Evolutionary conservation across 2,113 vertebrate genomes (phyloP).

Genomic region (Pipra filicauda): DNA sequence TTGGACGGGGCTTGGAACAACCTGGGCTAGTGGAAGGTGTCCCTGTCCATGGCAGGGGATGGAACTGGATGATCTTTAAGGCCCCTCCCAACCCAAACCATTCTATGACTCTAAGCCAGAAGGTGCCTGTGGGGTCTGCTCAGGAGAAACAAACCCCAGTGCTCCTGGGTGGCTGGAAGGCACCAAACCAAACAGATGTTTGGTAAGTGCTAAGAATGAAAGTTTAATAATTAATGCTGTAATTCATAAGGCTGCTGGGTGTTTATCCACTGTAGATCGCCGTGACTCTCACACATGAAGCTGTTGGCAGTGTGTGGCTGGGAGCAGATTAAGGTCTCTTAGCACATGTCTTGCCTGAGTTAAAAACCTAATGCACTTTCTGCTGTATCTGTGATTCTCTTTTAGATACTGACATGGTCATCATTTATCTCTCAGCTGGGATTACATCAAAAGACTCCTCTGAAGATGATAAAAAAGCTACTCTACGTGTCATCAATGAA

Average conservation of each 20-base stretch:
- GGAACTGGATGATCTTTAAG: fast-evolving
- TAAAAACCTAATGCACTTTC: not conserved
- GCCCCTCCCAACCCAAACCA: not conserved
- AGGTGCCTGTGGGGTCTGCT: not conserved
- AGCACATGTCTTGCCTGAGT: fast-evolving
- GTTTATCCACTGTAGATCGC: not conserved
- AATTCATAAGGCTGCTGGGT: not conserved
- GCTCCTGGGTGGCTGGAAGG: not conserved
- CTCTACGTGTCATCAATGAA: slow-evolving; percentile 90
- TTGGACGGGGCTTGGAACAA: fast-evolving
- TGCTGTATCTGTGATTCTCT: not conserved
- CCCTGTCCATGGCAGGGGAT: not conserved
- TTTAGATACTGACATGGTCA: slow-evolving; percentile 91
- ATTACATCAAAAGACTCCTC: slow-evolving; percentile 90
- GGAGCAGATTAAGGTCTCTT: not conserved
- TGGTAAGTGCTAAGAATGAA: not conserved
- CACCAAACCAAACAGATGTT: not conserved
- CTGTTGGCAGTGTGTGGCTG: not conserved
- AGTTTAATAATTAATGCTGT: not conserved
- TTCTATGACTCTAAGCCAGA: not conserved
- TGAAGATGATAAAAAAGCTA: slow-evolving; percentile 92
- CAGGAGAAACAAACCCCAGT: not conserved
- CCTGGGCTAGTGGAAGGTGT: not conserved
- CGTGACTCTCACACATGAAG: not conserved
- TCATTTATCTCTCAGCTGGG: slow-evolving; percentile 95